Evolutionary conservation across 1,140 invertebrate genomes (phyloP).

Genomic region (Battus philenor): DNA sequence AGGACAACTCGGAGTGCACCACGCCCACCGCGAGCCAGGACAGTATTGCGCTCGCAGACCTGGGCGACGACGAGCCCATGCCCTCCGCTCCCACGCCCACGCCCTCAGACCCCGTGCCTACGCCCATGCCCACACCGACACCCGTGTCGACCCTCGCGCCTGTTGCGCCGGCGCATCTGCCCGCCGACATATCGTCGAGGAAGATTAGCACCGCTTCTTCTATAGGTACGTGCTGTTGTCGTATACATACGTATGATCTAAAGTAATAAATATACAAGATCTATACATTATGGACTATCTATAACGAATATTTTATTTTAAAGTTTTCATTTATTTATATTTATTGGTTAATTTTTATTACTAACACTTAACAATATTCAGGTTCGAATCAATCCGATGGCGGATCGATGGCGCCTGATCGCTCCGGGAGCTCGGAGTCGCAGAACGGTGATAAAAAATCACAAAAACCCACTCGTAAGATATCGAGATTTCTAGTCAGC

Average conservation of each 20-base stretch:
- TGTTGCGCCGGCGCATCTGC: slow-evolving; percentile 24
- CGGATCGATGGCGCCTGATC: slow-evolving; percentile 44
- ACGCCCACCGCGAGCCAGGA: slow-evolving; percentile 70
- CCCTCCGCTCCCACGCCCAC: slow-evolving; percentile 23
- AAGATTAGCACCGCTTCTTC: slow-evolving; percentile 68
- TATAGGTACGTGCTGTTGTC: slow-evolving; percentile 49
- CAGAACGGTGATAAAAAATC: slow-evolving; percentile 47
- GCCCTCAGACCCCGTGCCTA: slow-evolving; percentile 33
- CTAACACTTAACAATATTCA: slow-evolving; percentile 10
- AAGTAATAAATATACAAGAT: too few species aligned
- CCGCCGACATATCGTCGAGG: slow-evolving; percentile 24
- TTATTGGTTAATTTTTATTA: too few species aligned
- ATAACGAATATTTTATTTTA: too few species aligned
- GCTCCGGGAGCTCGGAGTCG: slow-evolving; percentile 50
- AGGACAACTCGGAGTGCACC: slow-evolving; percentile 74
- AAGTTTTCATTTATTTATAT: too few species aligned
- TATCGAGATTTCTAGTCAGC: slow-evolving; percentile 88
- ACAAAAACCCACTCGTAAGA: slow-evolving; percentile 79
- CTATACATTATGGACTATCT: too few species aligned
- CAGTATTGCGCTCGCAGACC: slow-evolving; percentile 56
- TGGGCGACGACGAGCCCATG: slow-evolving; percentile 51
- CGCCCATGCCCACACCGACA: slow-evolving; percentile 14
- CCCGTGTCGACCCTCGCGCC: slow-evolving; percentile 22
- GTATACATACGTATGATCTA: too few species aligned
- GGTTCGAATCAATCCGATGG: slow-evolving; percentile 67